These are phyloP conservation scores for Eira barbara DNA, from an alignment of 2,113 vertebrate genomes.

Conservation along the genomic window DNA sequence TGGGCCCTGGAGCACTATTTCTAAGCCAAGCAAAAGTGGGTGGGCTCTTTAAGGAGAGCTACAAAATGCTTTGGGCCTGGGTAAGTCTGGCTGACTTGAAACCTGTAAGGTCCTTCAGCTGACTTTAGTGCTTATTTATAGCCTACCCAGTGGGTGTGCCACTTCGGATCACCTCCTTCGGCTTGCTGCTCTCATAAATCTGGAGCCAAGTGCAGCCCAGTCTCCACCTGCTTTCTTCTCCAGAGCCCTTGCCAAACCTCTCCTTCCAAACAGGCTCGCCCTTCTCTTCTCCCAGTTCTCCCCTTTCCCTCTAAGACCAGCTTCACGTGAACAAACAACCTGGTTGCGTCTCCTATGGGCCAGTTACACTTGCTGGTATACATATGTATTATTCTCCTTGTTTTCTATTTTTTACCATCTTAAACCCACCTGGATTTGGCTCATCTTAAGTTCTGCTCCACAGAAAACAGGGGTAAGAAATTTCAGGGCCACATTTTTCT, in stretches of 20 bases:
- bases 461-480: not conserved
- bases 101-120: not conserved
- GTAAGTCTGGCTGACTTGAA: not conserved
- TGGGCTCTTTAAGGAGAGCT: not conserved
- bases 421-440: not conserved
- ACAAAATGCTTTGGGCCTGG: not conserved
- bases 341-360: not conserved
- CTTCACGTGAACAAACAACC: not conserved
- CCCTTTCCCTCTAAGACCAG: not conserved
- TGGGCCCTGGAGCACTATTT: not conserved
- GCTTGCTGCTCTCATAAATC: not conserved
- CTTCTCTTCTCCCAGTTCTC: not conserved
- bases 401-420: not conserved
- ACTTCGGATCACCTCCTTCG: not conserved
- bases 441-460: not conserved
- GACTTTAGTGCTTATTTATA: slow-evolving; percentile 21
- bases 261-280: not conserved
- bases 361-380: not conserved
- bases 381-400: not conserved
- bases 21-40: not conserved
- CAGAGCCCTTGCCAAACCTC: not conserved
- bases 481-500: not conserved
- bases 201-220: not conserved
- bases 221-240: not conserved
- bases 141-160: not conserved